These are phyloP conservation scores for Drosophila serrata DNA, from an alignment of 1,140 invertebrate species.

Conservation along the genomic window DNA sequence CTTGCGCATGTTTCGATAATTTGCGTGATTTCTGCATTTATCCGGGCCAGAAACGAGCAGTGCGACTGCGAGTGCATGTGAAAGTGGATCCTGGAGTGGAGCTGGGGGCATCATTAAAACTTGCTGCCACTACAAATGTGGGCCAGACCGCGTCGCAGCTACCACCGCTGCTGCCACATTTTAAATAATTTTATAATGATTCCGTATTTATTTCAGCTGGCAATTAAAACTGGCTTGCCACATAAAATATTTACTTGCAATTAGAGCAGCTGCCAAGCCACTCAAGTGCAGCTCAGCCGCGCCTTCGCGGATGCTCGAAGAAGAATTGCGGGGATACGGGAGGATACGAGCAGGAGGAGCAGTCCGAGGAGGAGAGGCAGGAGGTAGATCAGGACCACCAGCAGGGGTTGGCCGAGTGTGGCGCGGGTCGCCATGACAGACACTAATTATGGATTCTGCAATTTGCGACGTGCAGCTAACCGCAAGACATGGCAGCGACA, in stretches of 20 bases:
- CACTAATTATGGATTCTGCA: conserved; percentile 82
- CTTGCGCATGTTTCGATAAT: conserved; percentile 82
- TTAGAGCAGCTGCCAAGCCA: conserved; percentile 69
- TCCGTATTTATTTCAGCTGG: conserved; percentile 80
- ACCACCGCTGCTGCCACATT: conserved; percentile 19
- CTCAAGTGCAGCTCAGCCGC: conserved; percentile 73
- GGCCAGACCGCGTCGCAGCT: conserved; percentile 32
- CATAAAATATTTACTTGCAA: conserved; percentile 83
- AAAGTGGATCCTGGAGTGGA: conserved; percentile 41
- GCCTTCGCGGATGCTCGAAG: conserved; percentile 32
- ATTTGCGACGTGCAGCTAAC: conserved; percentile 78
- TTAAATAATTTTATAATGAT: conserved; percentile 75
- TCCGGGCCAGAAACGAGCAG: conserved; percentile 49
- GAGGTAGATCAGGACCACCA: neutral
- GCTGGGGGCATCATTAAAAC: conserved; percentile 75
- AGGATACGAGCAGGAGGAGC: neutral
- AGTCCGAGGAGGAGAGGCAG: neutral
- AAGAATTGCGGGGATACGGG: neutral
- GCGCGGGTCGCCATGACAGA: conserved; percentile 68
- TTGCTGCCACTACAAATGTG: conserved; percentile 77
- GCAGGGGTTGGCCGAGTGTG: conserved; percentile 10
- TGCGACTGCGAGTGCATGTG: conserved; percentile 33
- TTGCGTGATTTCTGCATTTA: conserved; percentile 83
- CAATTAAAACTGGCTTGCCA: conserved; percentile 76
- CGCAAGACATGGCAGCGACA: conserved; percentile 59